Evolutionary conservation across 2,113 vertebrate genomes (phyloP), one percentile per base, ranked within the genome.

Genomic region (Catharus minimus): DNA sequence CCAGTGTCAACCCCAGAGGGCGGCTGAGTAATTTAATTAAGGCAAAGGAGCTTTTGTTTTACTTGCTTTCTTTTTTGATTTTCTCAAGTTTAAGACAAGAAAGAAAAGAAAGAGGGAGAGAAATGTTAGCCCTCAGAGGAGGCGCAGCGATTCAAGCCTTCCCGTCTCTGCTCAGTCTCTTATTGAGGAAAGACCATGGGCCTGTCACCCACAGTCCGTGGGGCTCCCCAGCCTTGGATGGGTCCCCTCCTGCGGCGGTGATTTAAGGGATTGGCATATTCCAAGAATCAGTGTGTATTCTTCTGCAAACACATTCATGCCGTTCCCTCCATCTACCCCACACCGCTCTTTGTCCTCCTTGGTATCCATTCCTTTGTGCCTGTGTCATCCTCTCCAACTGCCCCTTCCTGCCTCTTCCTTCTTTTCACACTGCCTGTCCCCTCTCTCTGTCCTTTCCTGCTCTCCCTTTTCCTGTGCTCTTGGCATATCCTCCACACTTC

Each of bases 11-110:
- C 94, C 97, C 97, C 94, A 96, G 97, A 97, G 97, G 97, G 97
- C 92, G 93, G 92, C 93, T 86, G 88, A 47, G 90, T 98, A 98
- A 98, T 98, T 97, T 93, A 98, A 98, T 98, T 98, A 98, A 77
- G 86, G 96, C 85, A 74, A 28, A 89, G 83, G 93, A 95, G 93
- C 96, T 94, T 97, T 96, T 96, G 97, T 97, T 96, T 97, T 96
- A 95, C 94, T 96, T 89, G 81, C 80, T 87, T 92, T 94, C 90
- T 88, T 92, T 95, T 91, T 91, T 89, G 57, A 57, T 91, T 83
- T 84, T 87, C 95, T 96, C 73, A 91, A 91, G 94, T 94, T 93
- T 91, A 95, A 95, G 94, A 95, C 91, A 95, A 96, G 97, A 96
- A 95, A 90, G 36, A 80, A 88, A 95, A 95, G 95, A 94, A 89